phyloP scores from a whole-genome alignment of 2,797 vertebrate species.

The Acanthiza pusilla region DNA sequence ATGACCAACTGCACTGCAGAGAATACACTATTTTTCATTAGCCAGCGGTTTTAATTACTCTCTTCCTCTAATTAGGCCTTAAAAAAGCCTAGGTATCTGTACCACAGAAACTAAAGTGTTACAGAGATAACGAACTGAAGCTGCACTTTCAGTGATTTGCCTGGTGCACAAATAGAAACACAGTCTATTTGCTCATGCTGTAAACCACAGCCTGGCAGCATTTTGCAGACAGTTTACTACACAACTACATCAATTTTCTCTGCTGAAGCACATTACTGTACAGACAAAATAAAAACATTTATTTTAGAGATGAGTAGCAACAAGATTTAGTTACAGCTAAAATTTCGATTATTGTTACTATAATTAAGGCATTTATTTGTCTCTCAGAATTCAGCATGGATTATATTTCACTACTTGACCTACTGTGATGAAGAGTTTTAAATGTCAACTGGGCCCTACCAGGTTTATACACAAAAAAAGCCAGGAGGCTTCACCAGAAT shows the following conservation, averaged over 20 bases:
- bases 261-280: background rate
- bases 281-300: constrained; percentile 13
- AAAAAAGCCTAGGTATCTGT: background rate
- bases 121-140: background rate
- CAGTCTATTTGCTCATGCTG: background rate
- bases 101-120: background rate
- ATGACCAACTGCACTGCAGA: background rate
- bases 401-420: background rate
- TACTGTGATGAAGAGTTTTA: background rate
- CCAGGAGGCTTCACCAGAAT: background rate
- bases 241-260: background rate
- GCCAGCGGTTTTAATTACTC: background rate
- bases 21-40: background rate
- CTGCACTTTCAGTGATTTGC: background rate
- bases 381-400: background rate
- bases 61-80: background rate
- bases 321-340: background rate
- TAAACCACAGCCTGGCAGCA: constrained; percentile 10
- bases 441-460: background rate
- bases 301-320: background rate
- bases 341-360: background rate
- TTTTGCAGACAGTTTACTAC: constrained; percentile 1
- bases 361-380: constrained; percentile 12
- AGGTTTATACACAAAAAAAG: background rate
- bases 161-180: background rate